phyloP scores from a whole-genome alignment of 2,113 vertebrate species.

The Lamprologus sp. region DNA sequence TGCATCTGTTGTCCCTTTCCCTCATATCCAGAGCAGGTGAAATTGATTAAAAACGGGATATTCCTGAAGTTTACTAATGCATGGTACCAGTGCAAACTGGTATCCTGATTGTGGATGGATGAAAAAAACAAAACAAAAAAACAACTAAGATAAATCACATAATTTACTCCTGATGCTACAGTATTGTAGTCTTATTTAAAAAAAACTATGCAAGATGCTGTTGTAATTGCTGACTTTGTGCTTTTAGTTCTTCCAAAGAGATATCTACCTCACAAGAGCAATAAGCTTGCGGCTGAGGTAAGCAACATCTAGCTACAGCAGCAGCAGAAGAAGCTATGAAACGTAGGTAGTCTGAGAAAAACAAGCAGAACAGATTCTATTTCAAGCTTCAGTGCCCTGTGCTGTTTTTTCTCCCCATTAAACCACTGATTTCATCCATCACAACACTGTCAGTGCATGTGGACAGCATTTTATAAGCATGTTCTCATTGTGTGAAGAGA shows the following conservation, averaged over 20 bases:
- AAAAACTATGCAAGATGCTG: background rate
- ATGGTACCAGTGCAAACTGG: background rate
- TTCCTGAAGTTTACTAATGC: background rate
- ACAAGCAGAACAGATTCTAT: background rate
- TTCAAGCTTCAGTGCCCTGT: background rate
- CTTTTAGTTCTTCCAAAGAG: background rate
- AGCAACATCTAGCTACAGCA: background rate
- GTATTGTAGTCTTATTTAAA: background rate
- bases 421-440: background rate
- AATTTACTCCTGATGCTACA: background rate
- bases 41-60: background rate
- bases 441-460: background rate
- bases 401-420: background rate
- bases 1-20: background rate
- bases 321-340: background rate
- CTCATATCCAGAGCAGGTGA: background rate
- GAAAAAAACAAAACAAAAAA: rapidly evolving
- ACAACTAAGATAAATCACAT: background rate
- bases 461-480: background rate
- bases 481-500: background rate
- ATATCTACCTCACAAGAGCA: background rate
- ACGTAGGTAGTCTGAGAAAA: background rate
- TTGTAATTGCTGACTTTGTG: background rate
- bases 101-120: background rate
- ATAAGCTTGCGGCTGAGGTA: background rate